phyloP scores from a whole-genome alignment of 37 sponge, comb jelly and placozoan genomes.

The Ephydatia muelleri region DNA sequence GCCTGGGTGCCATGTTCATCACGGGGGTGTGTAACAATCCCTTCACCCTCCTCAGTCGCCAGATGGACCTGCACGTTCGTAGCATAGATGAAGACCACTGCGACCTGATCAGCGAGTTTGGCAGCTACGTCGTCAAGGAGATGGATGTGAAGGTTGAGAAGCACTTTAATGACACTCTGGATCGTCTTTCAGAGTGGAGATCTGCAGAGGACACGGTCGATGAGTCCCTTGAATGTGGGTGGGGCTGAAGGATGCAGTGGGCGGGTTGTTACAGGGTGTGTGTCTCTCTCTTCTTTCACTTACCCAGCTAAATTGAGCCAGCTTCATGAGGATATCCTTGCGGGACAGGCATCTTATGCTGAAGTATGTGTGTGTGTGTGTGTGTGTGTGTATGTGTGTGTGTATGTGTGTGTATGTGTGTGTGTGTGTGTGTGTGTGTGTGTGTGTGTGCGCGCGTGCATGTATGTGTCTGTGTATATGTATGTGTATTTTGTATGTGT shows the following conservation, averaged over 20 bases:
- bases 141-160: slow-evolving; percentile 65
- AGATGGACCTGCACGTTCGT: slow-evolving; percentile 53
- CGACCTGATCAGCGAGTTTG: slow-evolving; percentile 73
- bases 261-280: not conserved
- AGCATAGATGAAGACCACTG: slow-evolving; percentile 70
- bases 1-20: slow-evolving; percentile 86
- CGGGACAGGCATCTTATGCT: not conserved
- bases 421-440: too few species aligned
- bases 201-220: slow-evolving; percentile 16
- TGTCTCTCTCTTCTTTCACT: not conserved
- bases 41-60: slow-evolving; percentile 65
- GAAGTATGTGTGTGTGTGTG: not conserved
- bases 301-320: not conserved
- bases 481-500: too few species aligned
- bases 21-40: slow-evolving; percentile 88
- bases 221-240: slow-evolving; percentile 28
- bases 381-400: too few species aligned
- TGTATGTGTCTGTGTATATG: too few species aligned
- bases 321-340: not conserved
- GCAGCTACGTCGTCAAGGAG: slow-evolving; percentile 15
- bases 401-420: too few species aligned
- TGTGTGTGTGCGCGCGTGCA: too few species aligned
- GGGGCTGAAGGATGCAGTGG: not conserved
- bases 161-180: slow-evolving; percentile 78
- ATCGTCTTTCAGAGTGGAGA: slow-evolving; percentile 82